Base-by-base conservation (phyloP, 2,797 vertebrate species). In the Halcyon smyrnensis region DNA sequence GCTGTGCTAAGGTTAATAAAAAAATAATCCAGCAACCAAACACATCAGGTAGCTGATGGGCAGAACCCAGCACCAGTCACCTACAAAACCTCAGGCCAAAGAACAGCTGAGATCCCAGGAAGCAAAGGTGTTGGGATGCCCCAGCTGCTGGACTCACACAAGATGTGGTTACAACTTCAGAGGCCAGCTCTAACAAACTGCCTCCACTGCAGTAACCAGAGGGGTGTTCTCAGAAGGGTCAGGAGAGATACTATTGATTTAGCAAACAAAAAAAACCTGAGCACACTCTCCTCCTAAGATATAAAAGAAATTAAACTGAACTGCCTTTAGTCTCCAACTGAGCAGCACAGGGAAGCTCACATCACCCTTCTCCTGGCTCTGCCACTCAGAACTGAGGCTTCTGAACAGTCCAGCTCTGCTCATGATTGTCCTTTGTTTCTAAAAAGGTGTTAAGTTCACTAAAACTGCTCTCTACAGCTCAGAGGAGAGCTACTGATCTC, bases 141-240 rank as follows among this genome's bases (percentile, higher is more conserved):
- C n/a, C 53, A 36, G 54, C 85, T 77, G 43, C 27, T 59, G 62
- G 41, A 11, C 28, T 45, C 8, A 0, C 36, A n/a, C 51, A 34
- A 54, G 39, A 48, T 7, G 0, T 0, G 15, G 10, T 9, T 12
- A 71, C 12, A 39, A 45, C 6, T 4, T 28, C 81, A 48, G 34
- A 48, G 69, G 12, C 36, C 65, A 71, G 53, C 59, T 71, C 46
- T 9, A 76, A 46, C 27, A 4, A 80, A 24, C 9, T 9, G 32
- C 37, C 36, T n/a, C n/a, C n/a, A 19, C 27, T 24, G 37, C 37
- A 77, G 16, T 15, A 63, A 73, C 19, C 50, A 64, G 45, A 46
- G 51, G 7, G 7, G 3, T 0, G 0, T 7, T 18, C 37, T 15
- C 54, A 68, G 63, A n/a, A 67, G 46, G 71, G 63, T 10, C 85